Evolutionary conservation across 2,888 invertebrate genomes (phyloP).

Genomic region (Euclidia mi): DNA sequence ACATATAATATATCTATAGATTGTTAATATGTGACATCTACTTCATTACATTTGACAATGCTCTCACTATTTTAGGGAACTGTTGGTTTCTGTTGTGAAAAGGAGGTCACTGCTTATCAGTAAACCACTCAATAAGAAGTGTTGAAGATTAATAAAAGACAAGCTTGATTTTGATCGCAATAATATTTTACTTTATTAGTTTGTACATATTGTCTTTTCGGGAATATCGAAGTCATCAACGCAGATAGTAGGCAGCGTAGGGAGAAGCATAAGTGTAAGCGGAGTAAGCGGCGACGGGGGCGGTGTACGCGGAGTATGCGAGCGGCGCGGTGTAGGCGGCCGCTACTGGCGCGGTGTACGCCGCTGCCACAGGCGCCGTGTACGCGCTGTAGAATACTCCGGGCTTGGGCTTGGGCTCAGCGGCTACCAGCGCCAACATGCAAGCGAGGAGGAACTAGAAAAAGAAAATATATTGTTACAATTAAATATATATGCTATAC

Average conservation of each 20-base stretch:
- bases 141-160: no score
- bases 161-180: no score
- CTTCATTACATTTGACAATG: no score
- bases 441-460: slow-evolving; percentile 84
- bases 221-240: slow-evolving; percentile 39
- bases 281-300: slow-evolving; percentile 68
- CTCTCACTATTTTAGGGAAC: no score
- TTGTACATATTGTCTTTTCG: neutral
- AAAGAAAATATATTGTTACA: slow-evolving; percentile 15
- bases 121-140: no score
- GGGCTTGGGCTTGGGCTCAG: slow-evolving; percentile 75
- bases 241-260: slow-evolving; percentile 64
- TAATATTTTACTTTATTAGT: neutral
- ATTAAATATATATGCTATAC: no score
- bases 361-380: slow-evolving; percentile 61
- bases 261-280: slow-evolving; percentile 67
- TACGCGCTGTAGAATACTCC: slow-evolving; percentile 70
- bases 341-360: slow-evolving; percentile 71
- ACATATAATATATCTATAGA: no score
- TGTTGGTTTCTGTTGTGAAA: no score
- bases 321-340: slow-evolving; percentile 81
- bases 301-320: slow-evolving; percentile 72
- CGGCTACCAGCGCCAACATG: slow-evolving; percentile 82
- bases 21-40: no score
- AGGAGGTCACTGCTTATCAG: no score